Conservation (phyloP, 1,140 invertebrate genomes). For the Araneus ventricosus region DNA sequence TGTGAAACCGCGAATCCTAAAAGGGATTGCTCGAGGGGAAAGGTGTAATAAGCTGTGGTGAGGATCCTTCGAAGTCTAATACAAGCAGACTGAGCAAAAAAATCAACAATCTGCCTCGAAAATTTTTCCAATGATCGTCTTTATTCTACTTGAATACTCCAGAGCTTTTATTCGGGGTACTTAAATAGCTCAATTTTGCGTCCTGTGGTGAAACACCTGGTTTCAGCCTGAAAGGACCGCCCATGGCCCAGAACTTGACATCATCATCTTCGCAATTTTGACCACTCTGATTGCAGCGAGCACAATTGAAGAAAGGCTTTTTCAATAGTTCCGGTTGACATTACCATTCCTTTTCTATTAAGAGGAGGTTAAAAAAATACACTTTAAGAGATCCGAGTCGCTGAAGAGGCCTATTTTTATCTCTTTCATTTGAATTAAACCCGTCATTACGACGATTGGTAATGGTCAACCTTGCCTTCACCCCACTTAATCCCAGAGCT, state of each 20-base stretch:
- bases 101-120: background rate
- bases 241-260: conserved; percentile 14
- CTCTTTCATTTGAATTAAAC: background rate
- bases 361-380: conserved; percentile 6
- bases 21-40: too few species aligned
- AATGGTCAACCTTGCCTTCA: conserved; percentile 18
- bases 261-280: conserved; percentile 32
- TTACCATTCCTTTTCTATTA: conserved; percentile 11
- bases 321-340: conserved; percentile 42
- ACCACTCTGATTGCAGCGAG: background rate
- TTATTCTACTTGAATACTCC: background rate
- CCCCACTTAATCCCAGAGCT: background rate
- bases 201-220: conserved; percentile 17
- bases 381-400: conserved; percentile 5
- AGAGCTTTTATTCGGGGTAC: background rate
- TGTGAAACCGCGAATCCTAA: too few species aligned
- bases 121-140: background rate
- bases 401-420: conserved; percentile 4
- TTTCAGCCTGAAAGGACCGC: conserved; percentile 5
- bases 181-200: conserved; percentile 3
- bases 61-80: too few species aligned
- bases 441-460: conserved; percentile 11
- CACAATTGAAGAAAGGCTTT: background rate
- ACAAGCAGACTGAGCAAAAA: background rate
- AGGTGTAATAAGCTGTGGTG: too few species aligned